Percentiles rank a stretch among this genome's conserved stretches.
Conservation (phyloP, 1,140 invertebrate species). For the Ostrea edulis region DNA sequence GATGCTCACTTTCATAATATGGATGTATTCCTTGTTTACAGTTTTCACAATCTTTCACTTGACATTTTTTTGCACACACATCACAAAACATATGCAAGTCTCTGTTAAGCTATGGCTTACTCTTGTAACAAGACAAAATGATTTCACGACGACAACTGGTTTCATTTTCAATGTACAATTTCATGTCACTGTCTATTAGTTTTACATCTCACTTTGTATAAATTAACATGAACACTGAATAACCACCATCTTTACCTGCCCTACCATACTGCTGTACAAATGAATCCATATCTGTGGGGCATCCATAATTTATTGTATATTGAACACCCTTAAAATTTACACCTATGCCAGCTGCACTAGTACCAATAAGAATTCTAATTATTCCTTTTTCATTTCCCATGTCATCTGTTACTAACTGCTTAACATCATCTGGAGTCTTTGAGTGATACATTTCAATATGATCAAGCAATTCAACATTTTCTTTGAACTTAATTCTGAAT, state of each 20-base stretch:
- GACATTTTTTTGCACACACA: conserved; percentile 39
- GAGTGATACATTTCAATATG: conserved; percentile 47
- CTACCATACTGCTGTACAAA: conserved; percentile 56
- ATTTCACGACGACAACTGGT: background rate
- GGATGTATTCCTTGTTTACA: too few species aligned
- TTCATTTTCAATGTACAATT: background rate
- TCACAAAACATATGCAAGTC: conserved; percentile 47
- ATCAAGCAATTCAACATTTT: background rate
- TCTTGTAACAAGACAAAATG: background rate
- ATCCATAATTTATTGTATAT: conserved; percentile 51
- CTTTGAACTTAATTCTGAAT: background rate
- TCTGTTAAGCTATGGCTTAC: background rate
- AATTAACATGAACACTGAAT: conserved; percentile 38
- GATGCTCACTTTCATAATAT: too few species aligned
- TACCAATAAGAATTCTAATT: conserved; percentile 51
- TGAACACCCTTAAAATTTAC: conserved; percentile 51
- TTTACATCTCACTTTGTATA: background rate
- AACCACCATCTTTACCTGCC: conserved; percentile 47
- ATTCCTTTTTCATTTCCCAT: conserved; percentile 39
- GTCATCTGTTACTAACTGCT: conserved; percentile 47
- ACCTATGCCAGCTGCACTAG: conserved; percentile 61
- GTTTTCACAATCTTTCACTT: too few species aligned
- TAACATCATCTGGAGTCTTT: conserved; percentile 49
- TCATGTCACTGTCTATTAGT: background rate
- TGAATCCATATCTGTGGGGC: conserved; percentile 48